Conservation (phyloP, 2,888 invertebrate genomes). For the Mythimna lalbum region DNA sequence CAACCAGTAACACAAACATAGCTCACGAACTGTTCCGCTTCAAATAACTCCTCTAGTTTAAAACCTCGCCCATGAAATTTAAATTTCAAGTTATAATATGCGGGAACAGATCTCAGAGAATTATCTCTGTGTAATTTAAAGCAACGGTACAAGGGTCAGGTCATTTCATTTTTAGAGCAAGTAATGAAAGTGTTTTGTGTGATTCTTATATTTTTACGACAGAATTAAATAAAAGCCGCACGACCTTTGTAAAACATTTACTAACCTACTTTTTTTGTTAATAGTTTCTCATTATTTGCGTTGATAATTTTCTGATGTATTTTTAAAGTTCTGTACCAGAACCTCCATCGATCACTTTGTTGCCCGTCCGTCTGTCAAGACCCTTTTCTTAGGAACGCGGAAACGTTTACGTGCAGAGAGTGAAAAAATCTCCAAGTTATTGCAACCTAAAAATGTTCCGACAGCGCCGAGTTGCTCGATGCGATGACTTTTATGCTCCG, state of each 20-base stretch:
- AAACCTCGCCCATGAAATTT: slow-evolving; percentile 87
- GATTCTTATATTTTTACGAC: slow-evolving; percentile 54
- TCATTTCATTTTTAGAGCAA: slow-evolving; percentile 73
- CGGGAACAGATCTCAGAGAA: slow-evolving; percentile 74
- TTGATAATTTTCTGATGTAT: no score
- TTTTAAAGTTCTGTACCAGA: no score
- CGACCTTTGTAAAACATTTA: slow-evolving; percentile 21
- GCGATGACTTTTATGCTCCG: no score
- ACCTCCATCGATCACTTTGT: no score
- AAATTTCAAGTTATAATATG: slow-evolving; percentile 81
- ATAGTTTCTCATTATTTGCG: background rate
- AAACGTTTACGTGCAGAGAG: no score
- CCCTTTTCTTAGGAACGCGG: no score
- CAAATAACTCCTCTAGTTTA: slow-evolving; percentile 79
- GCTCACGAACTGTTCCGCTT: slow-evolving; percentile 85
- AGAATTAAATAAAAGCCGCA: slow-evolving; percentile 36
- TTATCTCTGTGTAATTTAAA: slow-evolving; percentile 76
- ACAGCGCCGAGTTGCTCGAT: no score
- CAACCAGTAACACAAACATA: slow-evolving; percentile 81
- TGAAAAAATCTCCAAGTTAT: no score
- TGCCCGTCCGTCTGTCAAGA: no score
- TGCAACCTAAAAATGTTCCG: no score
- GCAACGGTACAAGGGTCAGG: slow-evolving; percentile 78
- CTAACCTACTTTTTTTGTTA: background rate
- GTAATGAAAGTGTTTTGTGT: slow-evolving; percentile 67